A percentile compares a stretch with the other conserved stretches of the same genome.
phyloP scores from a whole-genome alignment of 1,140 invertebrate genomes.

The Diachasma alloeum region DNA sequence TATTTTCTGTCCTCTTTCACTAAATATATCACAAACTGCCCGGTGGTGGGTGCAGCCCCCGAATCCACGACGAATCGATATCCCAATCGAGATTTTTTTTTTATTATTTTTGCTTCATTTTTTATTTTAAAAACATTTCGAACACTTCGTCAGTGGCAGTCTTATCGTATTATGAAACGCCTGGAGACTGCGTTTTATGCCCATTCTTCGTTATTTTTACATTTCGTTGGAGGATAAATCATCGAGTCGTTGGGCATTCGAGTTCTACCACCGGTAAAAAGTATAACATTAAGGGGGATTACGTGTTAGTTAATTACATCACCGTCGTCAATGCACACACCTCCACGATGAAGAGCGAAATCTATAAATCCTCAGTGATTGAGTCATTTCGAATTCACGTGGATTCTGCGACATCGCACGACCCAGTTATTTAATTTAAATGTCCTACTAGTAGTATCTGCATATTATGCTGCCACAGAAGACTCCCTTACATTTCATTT shows the following conservation, averaged over 20 bases:
- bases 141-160: background rate
- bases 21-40: conserved; percentile 65
- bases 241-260: conserved; percentile 30
- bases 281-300: conserved; percentile 61
- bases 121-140: background rate
- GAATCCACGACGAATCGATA: conserved; percentile 37
- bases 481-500: conserved; percentile 44
- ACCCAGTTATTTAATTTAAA: conserved; percentile 32
- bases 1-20: conserved; percentile 50
- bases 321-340: conserved; percentile 48
- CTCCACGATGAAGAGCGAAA: conserved; percentile 22
- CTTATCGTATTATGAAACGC: background rate
- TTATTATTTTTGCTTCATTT: background rate
- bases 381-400: conserved; percentile 11
- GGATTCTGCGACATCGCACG: background rate
- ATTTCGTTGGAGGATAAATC: background rate
- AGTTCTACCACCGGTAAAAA: conserved; percentile 58
- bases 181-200: background rate
- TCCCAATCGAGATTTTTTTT: background rate
- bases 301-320: conserved; percentile 64
- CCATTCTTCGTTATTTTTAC: conserved; percentile 4
- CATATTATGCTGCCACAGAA: conserved; percentile 58
- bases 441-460: conserved; percentile 58
- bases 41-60: conserved; percentile 48
- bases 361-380: conserved; percentile 7